Conservation (phyloP, 64 coral and sea anemone genomes). For the Platygyra sinensis region DNA sequence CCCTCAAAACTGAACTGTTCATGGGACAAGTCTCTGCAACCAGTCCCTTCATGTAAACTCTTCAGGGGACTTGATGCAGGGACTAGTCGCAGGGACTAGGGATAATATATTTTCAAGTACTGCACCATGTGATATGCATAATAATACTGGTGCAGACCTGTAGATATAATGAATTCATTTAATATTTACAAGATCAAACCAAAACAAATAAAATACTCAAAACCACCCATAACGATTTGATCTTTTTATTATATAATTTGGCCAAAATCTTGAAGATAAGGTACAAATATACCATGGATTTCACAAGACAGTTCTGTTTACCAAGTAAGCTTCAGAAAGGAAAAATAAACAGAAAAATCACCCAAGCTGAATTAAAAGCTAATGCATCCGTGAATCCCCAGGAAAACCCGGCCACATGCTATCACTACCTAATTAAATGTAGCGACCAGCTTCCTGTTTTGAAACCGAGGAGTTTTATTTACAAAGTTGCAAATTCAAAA, state of each 20-base stretch:
- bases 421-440: background rate
- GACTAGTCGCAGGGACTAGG: no score
- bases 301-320: background rate
- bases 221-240: background rate
- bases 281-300: conserved; percentile 39
- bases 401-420: background rate
- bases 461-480: background rate
- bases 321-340: background rate
- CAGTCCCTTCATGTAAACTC: no score
- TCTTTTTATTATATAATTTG: conserved; percentile 52
- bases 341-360: background rate
- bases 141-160: no score
- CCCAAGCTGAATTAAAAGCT: background rate
- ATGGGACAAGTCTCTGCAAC: no score
- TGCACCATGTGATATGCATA: no score
- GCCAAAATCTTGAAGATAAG: conserved; percentile 23
- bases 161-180: no score
- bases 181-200: no score
- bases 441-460: background rate
- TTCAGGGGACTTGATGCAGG: no score
- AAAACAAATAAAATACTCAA: background rate
- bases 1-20: no score
- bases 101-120: no score
- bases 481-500: conserved; percentile 25
- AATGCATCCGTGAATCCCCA: background rate